Conservation (phyloP, 2,113 vertebrate genomes). For the Scolopax mira region DNA sequence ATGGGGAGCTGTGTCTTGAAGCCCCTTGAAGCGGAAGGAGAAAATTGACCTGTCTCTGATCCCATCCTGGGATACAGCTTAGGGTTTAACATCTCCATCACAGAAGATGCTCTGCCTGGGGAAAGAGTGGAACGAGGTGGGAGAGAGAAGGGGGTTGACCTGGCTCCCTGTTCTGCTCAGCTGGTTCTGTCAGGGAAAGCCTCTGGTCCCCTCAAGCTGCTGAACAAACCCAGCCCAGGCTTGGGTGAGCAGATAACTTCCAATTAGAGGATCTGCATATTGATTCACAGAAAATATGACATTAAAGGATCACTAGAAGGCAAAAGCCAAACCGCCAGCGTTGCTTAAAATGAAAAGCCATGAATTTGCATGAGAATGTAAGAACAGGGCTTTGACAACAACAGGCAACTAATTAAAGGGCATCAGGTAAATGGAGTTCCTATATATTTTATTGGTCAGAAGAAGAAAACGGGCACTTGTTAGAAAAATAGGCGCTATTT, state of each 20-base stretch:
- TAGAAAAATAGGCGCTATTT: not conserved
- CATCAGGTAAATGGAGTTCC: not conserved
- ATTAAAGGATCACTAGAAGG: not conserved
- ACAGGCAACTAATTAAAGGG: not conserved
- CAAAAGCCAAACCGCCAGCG: not conserved
- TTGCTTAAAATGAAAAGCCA: not conserved
- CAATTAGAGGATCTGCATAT: not conserved
- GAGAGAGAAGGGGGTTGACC: not conserved
- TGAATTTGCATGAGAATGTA: not conserved
- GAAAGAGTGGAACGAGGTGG: not conserved
- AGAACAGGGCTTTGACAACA: not conserved
- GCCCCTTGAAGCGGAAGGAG: not conserved
- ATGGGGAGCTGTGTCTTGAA: not conserved
- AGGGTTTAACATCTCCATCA: not conserved
- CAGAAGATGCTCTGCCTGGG: not conserved
- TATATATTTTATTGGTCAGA: not conserved
- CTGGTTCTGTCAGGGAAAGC: fast-evolving
- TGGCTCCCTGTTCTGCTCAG: not conserved
- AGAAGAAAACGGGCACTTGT: not conserved
- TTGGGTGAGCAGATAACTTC: not conserved
- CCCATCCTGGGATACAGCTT: fast-evolving
- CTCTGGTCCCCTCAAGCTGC: not conserved
- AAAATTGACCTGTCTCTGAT: not conserved
- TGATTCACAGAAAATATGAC: not conserved
- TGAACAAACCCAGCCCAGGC: not conserved